Conservation (phyloP, 2,888 invertebrate species). For the Nephrocerus scutellatus region DNA sequence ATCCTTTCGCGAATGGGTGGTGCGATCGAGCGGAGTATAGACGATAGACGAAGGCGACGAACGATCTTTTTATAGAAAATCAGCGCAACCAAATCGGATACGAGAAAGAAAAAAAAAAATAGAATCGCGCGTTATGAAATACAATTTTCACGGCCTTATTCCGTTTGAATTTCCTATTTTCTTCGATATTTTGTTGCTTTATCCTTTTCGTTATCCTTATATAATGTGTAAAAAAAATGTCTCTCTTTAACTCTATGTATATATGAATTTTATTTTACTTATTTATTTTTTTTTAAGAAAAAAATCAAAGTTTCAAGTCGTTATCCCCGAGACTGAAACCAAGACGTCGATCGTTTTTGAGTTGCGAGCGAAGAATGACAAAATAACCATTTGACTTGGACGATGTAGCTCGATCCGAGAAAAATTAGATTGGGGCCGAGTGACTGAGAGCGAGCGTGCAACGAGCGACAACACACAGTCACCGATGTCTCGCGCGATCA, state of each 20-base stretch:
- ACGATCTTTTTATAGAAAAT: constrained; percentile 43
- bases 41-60: too few species aligned
- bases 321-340: constrained; percentile 52
- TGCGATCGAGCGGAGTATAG: too few species aligned
- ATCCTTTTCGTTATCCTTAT: constrained; percentile 11
- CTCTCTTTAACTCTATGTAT: constrained; percentile 28
- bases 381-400: constrained; percentile 42
- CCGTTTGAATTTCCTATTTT: background rate
- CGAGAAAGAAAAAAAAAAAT: constrained; percentile 7
- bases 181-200: constrained; percentile 6
- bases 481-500: constrained; percentile 15
- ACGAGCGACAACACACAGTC: too few species aligned
- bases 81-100: constrained; percentile 36
- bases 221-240: constrained; percentile 20
- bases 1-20: constrained; percentile 20
- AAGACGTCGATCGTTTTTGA: constrained; percentile 93
- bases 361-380: constrained; percentile 79
- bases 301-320: constrained; percentile 45
- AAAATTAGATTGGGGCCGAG: too few species aligned
- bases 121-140: constrained; percentile 9
- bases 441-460: too few species aligned
- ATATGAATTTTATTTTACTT: constrained; percentile 25
- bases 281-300: constrained; percentile 39
- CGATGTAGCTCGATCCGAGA: constrained; percentile 38
- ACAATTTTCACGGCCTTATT: background rate